Evolutionary conservation across 2,888 invertebrate genomes (phyloP), one percentile per base, ranked within the genome.

Genomic region (Hemithea aestivaria): DNA sequence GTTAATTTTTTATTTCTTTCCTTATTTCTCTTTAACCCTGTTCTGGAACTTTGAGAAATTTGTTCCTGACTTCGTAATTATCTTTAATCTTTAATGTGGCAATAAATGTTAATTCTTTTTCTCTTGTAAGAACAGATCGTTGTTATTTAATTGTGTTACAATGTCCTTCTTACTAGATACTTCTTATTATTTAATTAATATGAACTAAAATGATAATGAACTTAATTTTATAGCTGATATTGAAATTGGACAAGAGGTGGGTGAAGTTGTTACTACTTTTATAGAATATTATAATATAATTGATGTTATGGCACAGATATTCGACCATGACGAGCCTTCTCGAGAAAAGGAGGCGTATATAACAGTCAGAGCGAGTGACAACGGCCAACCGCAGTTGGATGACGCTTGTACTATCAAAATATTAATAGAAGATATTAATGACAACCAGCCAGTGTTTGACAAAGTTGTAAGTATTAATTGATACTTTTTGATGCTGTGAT

Each of bases 381-480:
- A 97, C 73, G 98, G 98, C 0, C 91, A 92, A 53, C 96, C 97
- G 0, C 92, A 93, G 29, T 85, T 98, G 34, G 96, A 96, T 58
- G 97, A 97, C 62, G 94, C 96, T 36, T 98, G 98, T 78, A 96
- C 96, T 3, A 95, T 98, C 72, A 95, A 94, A 87, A 94, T 97
- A 36, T 91, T 92, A 48, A 94, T 98, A 50, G 92, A 91, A 64
- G 98, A 98, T 79, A 92, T 96, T 66, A 99, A 99, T 82, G 98
- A 99, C 75, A 98, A 98, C 68, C 87, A 81, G 8, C 94, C 94
- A 2, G 91, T 92, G 55, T 93, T 94, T 80, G 94, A 94, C 72
- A 92, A 92, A 91, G 90, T 90, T 79, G 93, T 93, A 80, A 89
- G 92, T 90, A 66, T 56, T 3, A 10, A n/a, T 16, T 5, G 9